Percentiles rank a stretch among this genome's conserved stretches.
Conservation (phyloP, 1,140 invertebrate genomes). For the Euura saliciscinereae region DNA sequence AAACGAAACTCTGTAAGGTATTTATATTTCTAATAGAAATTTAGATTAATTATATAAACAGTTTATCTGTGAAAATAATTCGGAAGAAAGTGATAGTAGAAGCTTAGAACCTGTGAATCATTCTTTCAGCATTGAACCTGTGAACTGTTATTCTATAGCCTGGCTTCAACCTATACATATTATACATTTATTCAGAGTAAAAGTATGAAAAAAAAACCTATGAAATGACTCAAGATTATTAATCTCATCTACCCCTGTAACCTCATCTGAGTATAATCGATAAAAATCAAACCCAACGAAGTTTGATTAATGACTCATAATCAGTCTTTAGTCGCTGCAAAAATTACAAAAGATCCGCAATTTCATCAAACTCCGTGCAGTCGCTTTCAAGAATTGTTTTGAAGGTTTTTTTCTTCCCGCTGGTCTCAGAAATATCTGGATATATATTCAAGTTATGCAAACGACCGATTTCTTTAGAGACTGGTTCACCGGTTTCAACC, state of each 20-base stretch:
- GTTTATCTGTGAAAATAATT: conserved; percentile 1
- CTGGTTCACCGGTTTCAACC: not conserved
- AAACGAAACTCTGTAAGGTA: conserved; percentile 8
- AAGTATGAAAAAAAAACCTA: not conserved
- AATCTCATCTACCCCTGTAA: no score
- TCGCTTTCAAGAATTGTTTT: not conserved
- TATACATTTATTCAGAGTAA: not conserved
- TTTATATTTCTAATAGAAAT: conserved; percentile 15
- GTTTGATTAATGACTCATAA: no score
- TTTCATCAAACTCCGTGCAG: not conserved
- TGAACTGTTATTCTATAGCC: not conserved
- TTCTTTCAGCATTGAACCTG: not conserved
- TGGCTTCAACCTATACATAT: not conserved
- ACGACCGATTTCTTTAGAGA: not conserved
- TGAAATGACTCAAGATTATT: not conserved
- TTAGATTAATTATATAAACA: not conserved
- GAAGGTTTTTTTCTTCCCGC: not conserved
- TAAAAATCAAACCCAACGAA: no score
- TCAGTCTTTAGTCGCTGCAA: no score
- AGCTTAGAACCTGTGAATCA: no score
- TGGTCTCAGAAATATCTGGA: no score
- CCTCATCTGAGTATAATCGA: no score
- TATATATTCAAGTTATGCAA: no score
- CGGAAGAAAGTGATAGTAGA: not conserved
- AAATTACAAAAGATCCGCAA: not conserved